Conservation (phyloP, 1,140 invertebrate species). For the Apis dorsata region DNA sequence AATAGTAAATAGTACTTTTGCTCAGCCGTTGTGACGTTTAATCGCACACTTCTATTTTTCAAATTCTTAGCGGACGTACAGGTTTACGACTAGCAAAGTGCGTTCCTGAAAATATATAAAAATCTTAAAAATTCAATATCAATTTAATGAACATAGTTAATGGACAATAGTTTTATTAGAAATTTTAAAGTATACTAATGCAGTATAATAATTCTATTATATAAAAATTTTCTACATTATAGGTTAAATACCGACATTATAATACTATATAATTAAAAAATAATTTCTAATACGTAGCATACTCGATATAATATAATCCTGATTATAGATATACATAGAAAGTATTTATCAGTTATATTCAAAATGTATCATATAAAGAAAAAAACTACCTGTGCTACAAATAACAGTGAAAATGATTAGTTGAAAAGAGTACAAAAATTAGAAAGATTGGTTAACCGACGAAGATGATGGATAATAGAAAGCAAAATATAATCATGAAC, state of each 20-base stretch:
- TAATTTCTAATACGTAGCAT: conserved; percentile 7
- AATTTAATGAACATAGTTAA: background rate
- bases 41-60: background rate
- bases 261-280: conserved; percentile 1
- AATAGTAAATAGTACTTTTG: background rate
- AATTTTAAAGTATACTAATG: background rate
- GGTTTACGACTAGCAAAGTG: background rate
- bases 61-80: background rate
- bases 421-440: background rate
- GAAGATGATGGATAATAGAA: background rate
- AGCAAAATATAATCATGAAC: background rate
- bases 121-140: background rate
- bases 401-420: conserved; percentile 3
- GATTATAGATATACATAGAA: background rate
- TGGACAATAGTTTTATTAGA: background rate
- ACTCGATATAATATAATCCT: background rate
- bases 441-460: background rate
- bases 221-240: background rate
- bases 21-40: background rate
- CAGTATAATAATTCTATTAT: background rate
- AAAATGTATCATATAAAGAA: background rate
- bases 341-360: background rate
- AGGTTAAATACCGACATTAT: conserved; percentile 5
- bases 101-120: conserved; percentile 21
- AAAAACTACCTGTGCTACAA: conserved; percentile 40